These are phyloP conservation scores for Temnothorax ravouxi DNA, from an alignment of 2,888 invertebrate species.

Conservation along the genomic window DNA sequence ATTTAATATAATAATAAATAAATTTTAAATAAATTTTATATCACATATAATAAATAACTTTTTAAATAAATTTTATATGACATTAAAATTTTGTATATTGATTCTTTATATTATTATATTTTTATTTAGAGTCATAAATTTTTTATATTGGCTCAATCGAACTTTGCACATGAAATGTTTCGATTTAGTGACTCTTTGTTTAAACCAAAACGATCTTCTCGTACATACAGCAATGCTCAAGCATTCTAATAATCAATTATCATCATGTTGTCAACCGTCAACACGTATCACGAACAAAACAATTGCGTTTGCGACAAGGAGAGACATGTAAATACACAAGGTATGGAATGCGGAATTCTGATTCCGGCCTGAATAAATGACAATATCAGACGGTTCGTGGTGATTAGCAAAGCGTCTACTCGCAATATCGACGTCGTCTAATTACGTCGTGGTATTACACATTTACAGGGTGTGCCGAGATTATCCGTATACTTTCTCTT, in stretches of 20 bases:
- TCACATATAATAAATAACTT: no score
- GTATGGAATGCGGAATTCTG: slow-evolving; percentile 24
- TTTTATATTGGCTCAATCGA: background rate
- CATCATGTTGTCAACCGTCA: background rate
- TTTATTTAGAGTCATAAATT: background rate
- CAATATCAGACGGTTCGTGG: slow-evolving; percentile 58
- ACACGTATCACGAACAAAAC: slow-evolving; percentile 1
- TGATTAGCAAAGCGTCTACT: slow-evolving; percentile 53
- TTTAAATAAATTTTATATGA: no score
- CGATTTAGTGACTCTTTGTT: background rate
- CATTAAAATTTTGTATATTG: no score
- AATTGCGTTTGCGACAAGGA: slow-evolving; percentile 1
- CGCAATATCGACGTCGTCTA: slow-evolving; percentile 46
- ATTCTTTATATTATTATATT: background rate
- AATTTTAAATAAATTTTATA: background rate
- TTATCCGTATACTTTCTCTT: background rate
- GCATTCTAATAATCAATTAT: slow-evolving; percentile 24
- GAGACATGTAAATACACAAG: slow-evolving; percentile 34
- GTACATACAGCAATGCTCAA: background rate
- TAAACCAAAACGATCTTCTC: background rate
- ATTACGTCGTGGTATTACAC: background rate
- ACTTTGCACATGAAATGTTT: background rate
- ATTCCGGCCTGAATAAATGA: slow-evolving; percentile 62
- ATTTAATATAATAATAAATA: background rate
- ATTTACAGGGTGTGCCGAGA: slow-evolving; percentile 20